Percentiles rank a stretch among this genome's conserved stretches.
These are phyloP conservation scores for Aulostomus chinensis DNA, from an alignment of 2,797 vertebrate species.

Conservation along the genomic window DNA sequence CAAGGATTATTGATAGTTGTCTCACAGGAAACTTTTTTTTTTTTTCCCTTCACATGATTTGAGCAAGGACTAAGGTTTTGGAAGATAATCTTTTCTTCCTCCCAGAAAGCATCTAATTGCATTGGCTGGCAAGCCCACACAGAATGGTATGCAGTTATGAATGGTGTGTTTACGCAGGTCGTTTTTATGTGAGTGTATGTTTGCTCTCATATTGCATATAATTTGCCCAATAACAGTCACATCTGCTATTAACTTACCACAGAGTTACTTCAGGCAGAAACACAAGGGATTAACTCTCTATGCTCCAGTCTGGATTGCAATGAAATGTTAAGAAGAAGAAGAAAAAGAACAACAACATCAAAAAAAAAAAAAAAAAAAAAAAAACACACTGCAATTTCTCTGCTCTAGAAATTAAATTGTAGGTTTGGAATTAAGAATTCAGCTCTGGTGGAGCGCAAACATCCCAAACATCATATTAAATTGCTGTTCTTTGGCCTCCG, in stretches of 20 bases:
- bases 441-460: slow-evolving; percentile 18
- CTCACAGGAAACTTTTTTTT: slow-evolving; percentile 57
- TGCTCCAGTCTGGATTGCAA: slow-evolving; percentile 33
- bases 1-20: slow-evolving; percentile 68
- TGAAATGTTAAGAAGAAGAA: slow-evolving; percentile 32
- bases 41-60: slow-evolving; percentile 52
- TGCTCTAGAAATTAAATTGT: slow-evolving; percentile 35
- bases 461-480: slow-evolving; percentile 49
- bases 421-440: slow-evolving; percentile 35
- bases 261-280: slow-evolving; percentile 59
- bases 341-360: too few relatives aligned
- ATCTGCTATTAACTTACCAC: slow-evolving; percentile 75
- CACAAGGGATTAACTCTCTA: slow-evolving; percentile 52
- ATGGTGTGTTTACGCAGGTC: slow-evolving; percentile 76
- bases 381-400: slow-evolving; percentile 7
- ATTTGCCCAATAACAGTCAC: slow-evolving; percentile 80
- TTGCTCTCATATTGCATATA: slow-evolving; percentile 79
- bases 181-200: slow-evolving; percentile 73
- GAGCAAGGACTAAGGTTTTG: slow-evolving; percentile 66
- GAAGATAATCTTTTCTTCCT: slow-evolving; percentile 79
- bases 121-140: slow-evolving; percentile 79
- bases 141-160: slow-evolving; percentile 74
- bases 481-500: slow-evolving; percentile 29
- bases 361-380: neutral
- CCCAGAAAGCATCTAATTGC: slow-evolving; percentile 77